Conservation (phyloP, 23 tunicate species). For the Ciona savignyi region DNA sequence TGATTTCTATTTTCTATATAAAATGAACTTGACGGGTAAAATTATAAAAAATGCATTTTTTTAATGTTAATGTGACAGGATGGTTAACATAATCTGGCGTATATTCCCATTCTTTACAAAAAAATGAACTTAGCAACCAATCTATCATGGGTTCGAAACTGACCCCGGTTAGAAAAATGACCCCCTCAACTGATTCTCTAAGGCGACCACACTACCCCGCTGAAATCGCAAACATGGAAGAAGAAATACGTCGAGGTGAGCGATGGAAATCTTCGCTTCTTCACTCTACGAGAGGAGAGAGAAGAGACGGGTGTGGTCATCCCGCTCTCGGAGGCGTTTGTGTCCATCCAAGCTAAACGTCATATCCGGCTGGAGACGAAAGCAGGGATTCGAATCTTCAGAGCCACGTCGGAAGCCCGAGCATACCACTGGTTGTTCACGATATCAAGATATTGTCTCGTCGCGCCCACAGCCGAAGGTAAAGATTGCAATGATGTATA, state of each 20-base stretch:
- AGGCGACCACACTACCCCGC: no score
- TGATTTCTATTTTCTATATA: no score
- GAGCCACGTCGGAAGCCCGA: constrained; percentile 7
- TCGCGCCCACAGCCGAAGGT: constrained; percentile 36
- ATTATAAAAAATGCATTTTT: no score
- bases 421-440: constrained; percentile 19
- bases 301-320: constrained; percentile 6
- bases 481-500: no score
- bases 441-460: constrained; percentile 13
- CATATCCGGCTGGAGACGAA: constrained; percentile 13
- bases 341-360: constrained; percentile 7
- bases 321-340: constrained; percentile 10
- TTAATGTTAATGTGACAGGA: no score
- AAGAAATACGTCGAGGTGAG: constrained; percentile 31
- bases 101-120: no score
- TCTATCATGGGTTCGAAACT: no score
- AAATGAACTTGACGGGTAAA: no score
- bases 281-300: constrained; percentile 12
- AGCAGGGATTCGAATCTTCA: constrained; percentile 5
- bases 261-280: constrained; percentile 18
- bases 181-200: no score
- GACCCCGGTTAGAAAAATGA: no score
- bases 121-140: no score
- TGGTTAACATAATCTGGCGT: no score
- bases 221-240: constrained; percentile 16